phyloP scores from a whole-genome alignment of 2,797 vertebrate species.

The Staurois parvus region DNA sequence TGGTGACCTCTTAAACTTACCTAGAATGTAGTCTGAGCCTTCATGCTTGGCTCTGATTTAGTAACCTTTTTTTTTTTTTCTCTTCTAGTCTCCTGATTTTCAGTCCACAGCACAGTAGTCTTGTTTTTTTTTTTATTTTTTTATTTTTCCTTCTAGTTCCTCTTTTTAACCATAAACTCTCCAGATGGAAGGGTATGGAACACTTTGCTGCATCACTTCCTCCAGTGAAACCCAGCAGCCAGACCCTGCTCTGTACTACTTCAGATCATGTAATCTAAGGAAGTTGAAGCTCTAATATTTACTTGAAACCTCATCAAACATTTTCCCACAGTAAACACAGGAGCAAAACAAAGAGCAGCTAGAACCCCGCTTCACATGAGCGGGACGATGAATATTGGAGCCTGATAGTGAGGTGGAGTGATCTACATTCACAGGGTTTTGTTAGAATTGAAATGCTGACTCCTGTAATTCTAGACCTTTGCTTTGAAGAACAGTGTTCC shows the following conservation, averaged over 20 bases:
- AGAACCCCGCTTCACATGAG: neutral
- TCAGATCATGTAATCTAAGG: slow-evolving; percentile 40
- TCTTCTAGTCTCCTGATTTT: no score
- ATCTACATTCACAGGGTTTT: neutral
- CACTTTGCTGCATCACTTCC: neutral
- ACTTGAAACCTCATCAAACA: slow-evolving; percentile 39
- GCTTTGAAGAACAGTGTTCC: neutral
- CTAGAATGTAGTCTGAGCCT: no score
- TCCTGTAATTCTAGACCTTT: neutral
- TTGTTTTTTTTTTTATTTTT: no score
- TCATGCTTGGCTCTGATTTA: no score
- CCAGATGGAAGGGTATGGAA: neutral
- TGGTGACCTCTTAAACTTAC: no score
- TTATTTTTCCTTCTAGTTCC: neutral
- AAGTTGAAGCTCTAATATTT: slow-evolving; percentile 50
- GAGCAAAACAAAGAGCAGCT: neutral
- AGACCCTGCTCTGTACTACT: slow-evolving; percentile 31
- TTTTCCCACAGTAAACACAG: slow-evolving; percentile 22
- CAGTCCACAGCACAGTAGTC: neutral
- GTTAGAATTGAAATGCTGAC: neutral
- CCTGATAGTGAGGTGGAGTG: neutral
- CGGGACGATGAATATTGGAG: neutral
- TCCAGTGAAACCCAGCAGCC: neutral
- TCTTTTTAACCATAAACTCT: neutral
- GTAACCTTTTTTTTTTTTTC: no score